Conservation (phyloP, 2,888 invertebrate species). For the Druceiella hillmani region DNA sequence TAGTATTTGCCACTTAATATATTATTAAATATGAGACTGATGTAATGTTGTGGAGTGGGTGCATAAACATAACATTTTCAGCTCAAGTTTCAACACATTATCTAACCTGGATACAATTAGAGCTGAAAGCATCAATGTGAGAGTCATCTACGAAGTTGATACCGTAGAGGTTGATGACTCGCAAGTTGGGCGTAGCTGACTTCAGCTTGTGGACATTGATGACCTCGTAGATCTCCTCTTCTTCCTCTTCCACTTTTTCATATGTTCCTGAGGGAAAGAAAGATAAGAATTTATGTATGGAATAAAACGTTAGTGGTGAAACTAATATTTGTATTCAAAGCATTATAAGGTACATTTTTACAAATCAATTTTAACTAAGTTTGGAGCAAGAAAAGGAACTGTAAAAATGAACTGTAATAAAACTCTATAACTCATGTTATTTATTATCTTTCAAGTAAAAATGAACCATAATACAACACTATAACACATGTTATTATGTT, state of each 20-base stretch:
- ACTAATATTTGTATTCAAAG: not conserved
- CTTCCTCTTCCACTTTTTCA: slow-evolving; percentile 96
- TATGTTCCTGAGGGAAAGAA: slow-evolving; percentile 69
- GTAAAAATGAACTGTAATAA: no score
- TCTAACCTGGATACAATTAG: slow-evolving; percentile 84
- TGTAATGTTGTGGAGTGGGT: no score
- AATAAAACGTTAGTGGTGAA: not conserved
- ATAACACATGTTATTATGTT: no score
- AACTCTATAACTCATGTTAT: no score
- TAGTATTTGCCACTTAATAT: no score
- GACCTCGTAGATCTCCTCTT: slow-evolving; percentile 98
- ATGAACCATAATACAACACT: no score
- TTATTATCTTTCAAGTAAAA: no score
- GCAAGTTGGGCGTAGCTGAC: slow-evolving; percentile 94
- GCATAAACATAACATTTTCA: slow-evolving; percentile 1
- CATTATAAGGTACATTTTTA: slow-evolving; percentile 5
- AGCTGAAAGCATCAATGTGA: slow-evolving; percentile 96
- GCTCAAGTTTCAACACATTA: not conserved
- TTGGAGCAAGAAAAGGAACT: no score
- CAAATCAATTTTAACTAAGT: no score
- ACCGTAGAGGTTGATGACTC: slow-evolving; percentile 97
- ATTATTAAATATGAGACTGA: no score
- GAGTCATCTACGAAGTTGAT: slow-evolving; percentile 98
- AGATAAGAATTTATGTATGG: no score
- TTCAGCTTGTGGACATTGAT: slow-evolving; percentile 99